phyloP scores from a whole-genome alignment of 2,797 vertebrate genomes.

The Sebastes ruberrimus region DNA sequence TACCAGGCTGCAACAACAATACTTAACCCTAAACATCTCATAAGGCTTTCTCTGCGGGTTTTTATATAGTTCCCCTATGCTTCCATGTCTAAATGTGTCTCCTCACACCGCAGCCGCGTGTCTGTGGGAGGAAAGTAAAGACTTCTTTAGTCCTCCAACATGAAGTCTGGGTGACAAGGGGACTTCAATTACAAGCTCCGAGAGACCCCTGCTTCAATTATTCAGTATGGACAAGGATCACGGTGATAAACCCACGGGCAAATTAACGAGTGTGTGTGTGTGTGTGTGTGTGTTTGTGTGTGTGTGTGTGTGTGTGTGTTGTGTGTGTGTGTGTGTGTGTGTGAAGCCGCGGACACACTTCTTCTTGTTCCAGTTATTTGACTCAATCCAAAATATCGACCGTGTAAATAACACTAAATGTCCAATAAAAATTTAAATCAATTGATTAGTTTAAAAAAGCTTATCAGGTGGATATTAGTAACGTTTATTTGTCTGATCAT shows the following conservation, averaged over 20 bases:
- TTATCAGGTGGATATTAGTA: not conserved
- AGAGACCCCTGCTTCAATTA: slow-evolving; percentile 83
- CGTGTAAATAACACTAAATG: not conserved
- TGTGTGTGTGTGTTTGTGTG: not conserved
- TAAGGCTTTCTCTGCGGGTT: not conserved
- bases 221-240: slow-evolving; percentile 78
- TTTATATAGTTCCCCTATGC: not conserved
- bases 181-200: slow-evolving; percentile 79
- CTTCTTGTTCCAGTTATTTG: not conserved
- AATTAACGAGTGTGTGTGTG: slow-evolving; percentile 13
- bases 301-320: not conserved
- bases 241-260: slow-evolving; percentile 60
- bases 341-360: not conserved
- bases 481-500: not conserved
- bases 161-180: slow-evolving; percentile 82
- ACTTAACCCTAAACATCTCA: not conserved
- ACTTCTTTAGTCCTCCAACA: slow-evolving; percentile 79
- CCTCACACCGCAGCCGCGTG: not conserved
- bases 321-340: not conserved
- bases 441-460: not conserved
- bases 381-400: not conserved
- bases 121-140: slow-evolving; percentile 75
- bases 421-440: not conserved
- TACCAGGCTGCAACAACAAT: not conserved
- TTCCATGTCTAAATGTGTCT: not conserved